These are phyloP conservation scores for Acanthosepion lycidas DNA, from an alignment of 2,888 invertebrate species.

Conservation along the genomic window DNA sequence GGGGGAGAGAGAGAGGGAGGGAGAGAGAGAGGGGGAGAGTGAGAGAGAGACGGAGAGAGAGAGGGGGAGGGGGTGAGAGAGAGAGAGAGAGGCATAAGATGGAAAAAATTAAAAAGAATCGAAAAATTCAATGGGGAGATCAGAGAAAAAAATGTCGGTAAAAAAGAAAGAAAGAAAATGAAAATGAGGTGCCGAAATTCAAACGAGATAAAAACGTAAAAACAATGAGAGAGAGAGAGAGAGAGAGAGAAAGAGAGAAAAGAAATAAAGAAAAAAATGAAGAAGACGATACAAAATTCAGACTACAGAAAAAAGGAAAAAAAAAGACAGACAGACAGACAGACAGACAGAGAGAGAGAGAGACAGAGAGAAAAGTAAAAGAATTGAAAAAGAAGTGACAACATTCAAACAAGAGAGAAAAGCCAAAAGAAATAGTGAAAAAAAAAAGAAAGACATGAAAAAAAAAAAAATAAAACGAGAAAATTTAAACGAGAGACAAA, in stretches of 20 bases:
- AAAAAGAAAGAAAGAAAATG: neutral
- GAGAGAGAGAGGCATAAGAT: neutral
- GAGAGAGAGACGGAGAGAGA: too few species aligned
- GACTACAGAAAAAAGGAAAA: too few species aligned
- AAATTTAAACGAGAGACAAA: too few species aligned
- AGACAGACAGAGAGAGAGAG: neutral
- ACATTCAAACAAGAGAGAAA: neutral
- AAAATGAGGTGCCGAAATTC: neutral
- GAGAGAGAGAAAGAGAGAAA: neutral
- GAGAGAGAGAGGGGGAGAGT: too few species aligned
- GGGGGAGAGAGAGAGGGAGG: too few species aligned
- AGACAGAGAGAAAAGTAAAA: neutral
- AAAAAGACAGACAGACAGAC: too few species aligned
- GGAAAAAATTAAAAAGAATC: neutral
- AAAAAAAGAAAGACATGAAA: neutral
- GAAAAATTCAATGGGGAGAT: neutral
- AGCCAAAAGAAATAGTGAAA: neutral
- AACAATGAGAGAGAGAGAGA: neutral
- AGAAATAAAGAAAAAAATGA: neutral
- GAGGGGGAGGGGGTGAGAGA: neutral
- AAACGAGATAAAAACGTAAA: neutral
- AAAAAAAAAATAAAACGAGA: too few species aligned
- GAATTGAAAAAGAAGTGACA: neutral
- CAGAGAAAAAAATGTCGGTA: neutral
- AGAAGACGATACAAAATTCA: neutral